A percentile compares a stretch with the other conserved stretches of the same genome.
These are phyloP conservation scores for Cephus runcator DNA, from an alignment of 2,888 invertebrate species.

Conservation along the genomic window DNA sequence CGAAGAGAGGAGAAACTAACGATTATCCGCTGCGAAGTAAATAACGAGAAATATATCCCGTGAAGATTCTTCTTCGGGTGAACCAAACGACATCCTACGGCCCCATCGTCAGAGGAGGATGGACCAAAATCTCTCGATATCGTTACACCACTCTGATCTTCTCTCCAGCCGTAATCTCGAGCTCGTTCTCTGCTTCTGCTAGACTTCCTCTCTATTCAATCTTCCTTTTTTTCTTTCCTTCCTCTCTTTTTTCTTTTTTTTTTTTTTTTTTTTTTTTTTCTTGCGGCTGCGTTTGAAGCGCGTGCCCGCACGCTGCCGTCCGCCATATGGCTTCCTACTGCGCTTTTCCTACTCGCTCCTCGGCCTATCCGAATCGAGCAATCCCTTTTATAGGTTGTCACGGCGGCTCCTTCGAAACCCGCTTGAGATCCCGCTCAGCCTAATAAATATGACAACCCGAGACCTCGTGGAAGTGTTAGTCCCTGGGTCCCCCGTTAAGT, in stretches of 20 bases:
- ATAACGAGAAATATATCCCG: background rate
- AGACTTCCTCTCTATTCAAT: background rate
- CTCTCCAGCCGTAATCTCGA: background rate
- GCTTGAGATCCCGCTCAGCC: slow-evolving; percentile 19
- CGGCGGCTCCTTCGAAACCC: background rate
- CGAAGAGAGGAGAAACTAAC: background rate
- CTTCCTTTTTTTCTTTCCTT: slow-evolving; percentile 19
- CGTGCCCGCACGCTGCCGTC: slow-evolving; percentile 37
- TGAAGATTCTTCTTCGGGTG: background rate
- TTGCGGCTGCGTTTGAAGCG: slow-evolving; percentile 31
- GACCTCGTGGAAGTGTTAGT: slow-evolving; percentile 37
- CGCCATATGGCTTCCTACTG: slow-evolving; percentile 45
- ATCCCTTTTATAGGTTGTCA: background rate
- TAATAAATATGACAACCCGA: slow-evolving; percentile 47
- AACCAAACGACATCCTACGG: background rate
- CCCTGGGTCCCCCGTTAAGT: background rate
- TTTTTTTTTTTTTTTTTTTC: slow-evolving; percentile 15
- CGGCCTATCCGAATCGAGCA: background rate
- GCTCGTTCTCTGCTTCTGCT: background rate
- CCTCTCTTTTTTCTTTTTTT: slow-evolving; percentile 13
- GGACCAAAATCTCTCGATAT: background rate
- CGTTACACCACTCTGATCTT: background rate
- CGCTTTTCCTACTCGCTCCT: background rate
- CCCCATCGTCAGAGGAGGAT: background rate
- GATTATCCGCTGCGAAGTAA: background rate